These are phyloP conservation scores for Notodonta ziczac DNA, from an alignment of 2,888 invertebrate species.

Conservation along the genomic window DNA sequence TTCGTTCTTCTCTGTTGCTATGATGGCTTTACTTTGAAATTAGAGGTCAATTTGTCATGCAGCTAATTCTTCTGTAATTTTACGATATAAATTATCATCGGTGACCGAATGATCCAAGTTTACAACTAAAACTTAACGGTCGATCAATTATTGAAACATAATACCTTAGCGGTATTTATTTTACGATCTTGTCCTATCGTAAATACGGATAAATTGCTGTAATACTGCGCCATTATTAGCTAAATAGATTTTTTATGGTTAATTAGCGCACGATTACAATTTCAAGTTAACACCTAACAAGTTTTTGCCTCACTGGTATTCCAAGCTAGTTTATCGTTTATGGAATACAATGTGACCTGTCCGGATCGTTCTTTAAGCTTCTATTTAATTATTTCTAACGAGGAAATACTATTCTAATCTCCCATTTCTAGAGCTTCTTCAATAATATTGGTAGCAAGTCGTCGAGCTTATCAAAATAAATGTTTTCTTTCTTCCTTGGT, in stretches of 20 bases:
- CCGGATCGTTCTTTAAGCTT: background rate
- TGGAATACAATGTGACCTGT: constrained; percentile 3
- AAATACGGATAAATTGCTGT: constrained; percentile 1
- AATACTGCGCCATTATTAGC: background rate
- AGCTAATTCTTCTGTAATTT: background rate
- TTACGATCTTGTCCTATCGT: background rate
- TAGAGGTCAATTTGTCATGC: too few species aligned
- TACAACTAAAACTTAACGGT: background rate
- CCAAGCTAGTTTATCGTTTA: background rate
- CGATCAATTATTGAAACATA: background rate
- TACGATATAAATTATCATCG: background rate
- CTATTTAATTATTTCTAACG: background rate
- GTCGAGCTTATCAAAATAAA: background rate
- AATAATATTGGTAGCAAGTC: too few species aligned
- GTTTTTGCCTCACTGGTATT: background rate
- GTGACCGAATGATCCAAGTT: too few species aligned
- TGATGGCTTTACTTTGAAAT: too few species aligned
- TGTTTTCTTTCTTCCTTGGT: background rate
- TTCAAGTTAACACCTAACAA: constrained; percentile 3
- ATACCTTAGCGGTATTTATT: background rate
- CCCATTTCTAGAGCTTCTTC: too few species aligned
- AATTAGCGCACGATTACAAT: constrained; percentile 5
- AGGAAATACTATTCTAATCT: background rate
- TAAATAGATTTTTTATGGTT: background rate
- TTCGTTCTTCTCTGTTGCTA: too few species aligned